Percentiles rank a stretch among this genome's conserved stretches.
Evolutionary conservation across 2,113 vertebrate genomes (phyloP).

Genomic region (Poecilia latipinna): DNA sequence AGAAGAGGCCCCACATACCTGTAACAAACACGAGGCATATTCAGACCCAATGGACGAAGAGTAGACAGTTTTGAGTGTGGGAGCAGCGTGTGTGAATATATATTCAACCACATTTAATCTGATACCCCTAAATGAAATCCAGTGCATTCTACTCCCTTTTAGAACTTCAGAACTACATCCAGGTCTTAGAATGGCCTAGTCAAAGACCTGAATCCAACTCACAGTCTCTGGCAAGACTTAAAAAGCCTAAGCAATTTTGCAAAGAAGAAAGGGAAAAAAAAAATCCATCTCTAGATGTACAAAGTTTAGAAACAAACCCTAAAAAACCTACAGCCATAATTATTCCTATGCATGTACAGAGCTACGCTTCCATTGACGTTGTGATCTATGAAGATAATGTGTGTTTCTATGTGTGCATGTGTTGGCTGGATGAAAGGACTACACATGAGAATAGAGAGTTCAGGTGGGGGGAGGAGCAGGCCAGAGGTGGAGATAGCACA

Average conservation of each 20-base stretch:
- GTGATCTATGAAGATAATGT: conserved; percentile 33
- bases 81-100: conserved; percentile 32
- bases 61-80: conserved; percentile 55
- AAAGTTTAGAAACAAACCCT: neutral
- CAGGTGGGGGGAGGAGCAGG: conserved; percentile 66
- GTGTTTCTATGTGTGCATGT: neutral
- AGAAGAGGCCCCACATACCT: conserved; percentile 56
- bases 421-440: conserved; percentile 7
- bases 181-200: too few species aligned
- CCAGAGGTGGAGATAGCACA: conserved; percentile 73
- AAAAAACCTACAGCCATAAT: neutral
- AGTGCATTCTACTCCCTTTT: too few species aligned
- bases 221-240: neutral
- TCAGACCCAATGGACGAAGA: conserved; percentile 51
- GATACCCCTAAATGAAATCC: too few species aligned
- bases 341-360: conserved; percentile 47
- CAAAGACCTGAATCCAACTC: too few species aligned
- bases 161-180: too few species aligned
- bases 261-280: neutral
- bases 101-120: conserved; percentile 28
- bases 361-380: conserved; percentile 69
- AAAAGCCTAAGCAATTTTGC: neutral
- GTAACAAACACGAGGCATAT: conserved; percentile 50
- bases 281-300: neutral
- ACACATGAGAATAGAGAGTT: conserved; percentile 48